phyloP scores from a whole-genome alignment of 2,113 vertebrate species.

The Hydropotes inermis region DNA sequence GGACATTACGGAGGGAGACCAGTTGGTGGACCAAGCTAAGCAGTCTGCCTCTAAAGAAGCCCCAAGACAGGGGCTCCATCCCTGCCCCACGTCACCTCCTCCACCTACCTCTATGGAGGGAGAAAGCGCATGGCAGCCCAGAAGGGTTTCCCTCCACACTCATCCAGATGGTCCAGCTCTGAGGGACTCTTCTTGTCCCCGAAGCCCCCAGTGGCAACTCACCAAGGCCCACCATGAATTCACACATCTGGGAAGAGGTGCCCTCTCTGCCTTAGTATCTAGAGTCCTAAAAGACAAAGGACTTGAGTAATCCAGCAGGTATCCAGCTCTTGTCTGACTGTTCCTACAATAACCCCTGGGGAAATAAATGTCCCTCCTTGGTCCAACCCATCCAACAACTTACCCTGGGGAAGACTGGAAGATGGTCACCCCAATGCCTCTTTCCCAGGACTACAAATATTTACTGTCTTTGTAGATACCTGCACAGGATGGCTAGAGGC shows the following conservation, averaged over 20 bases:
- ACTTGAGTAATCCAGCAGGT: not conserved
- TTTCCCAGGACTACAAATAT: not conserved
- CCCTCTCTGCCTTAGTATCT: not conserved
- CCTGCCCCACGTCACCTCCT: not conserved
- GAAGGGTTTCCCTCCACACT: not conserved
- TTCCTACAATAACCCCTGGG: not conserved
- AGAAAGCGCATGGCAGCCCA: rapidly evolving
- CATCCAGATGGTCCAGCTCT: not conserved
- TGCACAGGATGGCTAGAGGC: not conserved
- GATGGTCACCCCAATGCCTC: not conserved
- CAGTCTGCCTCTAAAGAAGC: not conserved
- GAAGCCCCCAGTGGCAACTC: not conserved
- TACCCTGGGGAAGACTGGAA: not conserved
- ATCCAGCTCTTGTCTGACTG: not conserved
- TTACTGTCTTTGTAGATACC: not conserved
- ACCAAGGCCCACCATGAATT: not conserved
- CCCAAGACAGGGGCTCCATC: not conserved
- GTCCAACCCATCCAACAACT: rapidly evolving
- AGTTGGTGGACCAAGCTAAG: not conserved
- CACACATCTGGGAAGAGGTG: not conserved
- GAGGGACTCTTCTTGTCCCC: not conserved
- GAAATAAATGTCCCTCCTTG: not conserved
- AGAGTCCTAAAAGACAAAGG: not conserved
- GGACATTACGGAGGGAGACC: not conserved
- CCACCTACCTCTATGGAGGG: not conserved